Evolutionary conservation across 2,797 vertebrate species (phyloP), one percentile per base, ranked within the genome.

Genomic region (Tragelaphus oryx): DNA sequence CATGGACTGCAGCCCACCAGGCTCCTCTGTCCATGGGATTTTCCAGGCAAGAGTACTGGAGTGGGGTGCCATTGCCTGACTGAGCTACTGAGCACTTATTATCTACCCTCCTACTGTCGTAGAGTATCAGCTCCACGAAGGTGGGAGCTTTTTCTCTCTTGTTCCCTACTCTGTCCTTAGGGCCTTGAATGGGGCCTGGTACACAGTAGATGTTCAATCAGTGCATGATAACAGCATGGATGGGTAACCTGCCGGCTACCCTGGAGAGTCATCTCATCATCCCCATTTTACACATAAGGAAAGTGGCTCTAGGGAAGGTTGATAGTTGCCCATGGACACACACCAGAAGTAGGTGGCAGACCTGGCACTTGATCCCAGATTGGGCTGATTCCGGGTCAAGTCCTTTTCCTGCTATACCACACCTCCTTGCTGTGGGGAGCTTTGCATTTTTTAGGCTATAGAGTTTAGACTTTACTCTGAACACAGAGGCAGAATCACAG

Each of bases 101-200:
- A 3, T 37, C 7, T 20, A 14, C 14, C 8, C n/a, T 33, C 14
- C 22, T 3, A 3, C 10, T 26, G 0, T 24, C 12, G 0, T 6
- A 5, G 52, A 9, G 5, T 24, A 1, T 48, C 76, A 18, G 30
- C 9, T 83, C 8, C 48, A 0, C 0, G 30, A 60, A n/a, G 74
- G 22, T 59, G 68, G 44, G 71, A 33, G 24, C 12, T 5, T 33
- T 24, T 75, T 12, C 41, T 17, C 13, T 84, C 80, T 52, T 6
- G 11, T 37, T 83, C 24, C 48, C 79, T 79, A 28, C 33, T 55
- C 41, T 71, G 1, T 18, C 44, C 55, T 84, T 14, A 44, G 60
- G 12, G n/a, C 48, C 78, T 85, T 44, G 44, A 33, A 3, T 10
- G 46, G 74, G 82, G 54, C 52, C 88, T 8, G 44, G 75, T 44